Base-by-base conservation (phyloP, 2,113 vertebrate genomes). In the Fulica atra region DNA sequence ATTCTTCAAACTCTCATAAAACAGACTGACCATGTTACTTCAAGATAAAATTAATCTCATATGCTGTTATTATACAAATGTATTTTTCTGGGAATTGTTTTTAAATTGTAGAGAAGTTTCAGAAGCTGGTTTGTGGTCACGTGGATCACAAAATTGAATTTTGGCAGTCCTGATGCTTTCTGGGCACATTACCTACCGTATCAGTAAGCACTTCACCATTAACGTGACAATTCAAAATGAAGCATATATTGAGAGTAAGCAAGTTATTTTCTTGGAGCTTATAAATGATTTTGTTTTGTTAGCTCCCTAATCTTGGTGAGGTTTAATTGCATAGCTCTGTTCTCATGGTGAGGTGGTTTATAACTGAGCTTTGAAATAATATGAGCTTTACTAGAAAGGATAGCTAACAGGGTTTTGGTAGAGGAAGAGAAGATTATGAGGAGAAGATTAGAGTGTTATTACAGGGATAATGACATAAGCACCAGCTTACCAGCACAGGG, bases 341-440 rank as follows among this genome's bases (percentile, higher is more conserved):
- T 80, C 40, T 88, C 66, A 26, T 90, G 68, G 70, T 79, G 61
- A 93, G 53, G 64, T 64, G 40, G 77, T 93, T 95, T 65, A 69
- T 89, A 92, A 68, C 53, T 54, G 83, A 92, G 69, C 57, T 94
- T 81, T 81, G 73, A 87, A 92, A 86, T 89, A 91, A 81, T 84
- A 56, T 3, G 54, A 92, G 91, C 77, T 92, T 86, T 84, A 40
- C 88, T 85, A 63, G 81, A 73, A 81, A 92, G 50, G 36, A 51
- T 92, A 66, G 91, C 73, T 95, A 92, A 96, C 81, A 42, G 76
- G 89, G 68, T 93, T 96, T 91, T 91, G n/a, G 63, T 89, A 74
- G 78, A 78, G 53, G 48, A 90, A 83, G 69, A 93, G 51, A 56
- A 87, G 86, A 91, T 92, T 91, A 88, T 48, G 69, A 77, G 19